Evolutionary conservation across 1,140 invertebrate species (phyloP), one percentile per base, ranked within the genome.

Genomic region (Pseudomyrmex dendroicus): DNA sequence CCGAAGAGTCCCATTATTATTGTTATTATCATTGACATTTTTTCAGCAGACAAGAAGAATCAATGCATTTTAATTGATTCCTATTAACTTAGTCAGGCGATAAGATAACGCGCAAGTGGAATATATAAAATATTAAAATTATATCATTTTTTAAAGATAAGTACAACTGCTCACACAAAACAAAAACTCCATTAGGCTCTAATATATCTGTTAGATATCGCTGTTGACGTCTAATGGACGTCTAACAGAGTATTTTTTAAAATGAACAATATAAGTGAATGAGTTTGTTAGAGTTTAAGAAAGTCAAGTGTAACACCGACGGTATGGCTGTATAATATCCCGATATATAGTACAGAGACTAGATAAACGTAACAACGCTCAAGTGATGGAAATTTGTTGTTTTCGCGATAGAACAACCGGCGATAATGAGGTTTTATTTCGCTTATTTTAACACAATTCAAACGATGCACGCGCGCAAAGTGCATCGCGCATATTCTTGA

Each of bases 391-490:
- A 73, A 89, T 80, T 84, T 83, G 77, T 84, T 77, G 82, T 84
- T 25, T 3, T 86, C 85, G 67, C 35, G 57, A 59, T 50, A 46
- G 66, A 66, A 72, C 52, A 66, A 44, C 35, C 35, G 35, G 35
- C 35, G 88, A 84, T 89, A 89, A 89, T 89, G 86, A 85, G 62
- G 72, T 89, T 87, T 87, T 78, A 87, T 85, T 84, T 83, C 62
- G 63, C 80, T 68, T 73, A 78, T 76, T 89, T 89, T 83, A 87
- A 35, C 35, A 89, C 85, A 89, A 89, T 89, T 74, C 66, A 89
- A 62, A 59, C 87, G 66, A 73, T 74, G 77, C 62, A 88, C 57
- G 76, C 80, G 77, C 66, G 88, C 57, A 87, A 89, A 89, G 78
- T 89, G 83, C 87, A 87, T 89, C 66, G 62, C 82, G 52, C 80